A percentile compares a stretch with the other conserved stretches of the same genome.
These are phyloP conservation scores for Rhopalosiphum nymphaeae DNA, from an alignment of 2,888 invertebrate species.

Conservation along the genomic window DNA sequence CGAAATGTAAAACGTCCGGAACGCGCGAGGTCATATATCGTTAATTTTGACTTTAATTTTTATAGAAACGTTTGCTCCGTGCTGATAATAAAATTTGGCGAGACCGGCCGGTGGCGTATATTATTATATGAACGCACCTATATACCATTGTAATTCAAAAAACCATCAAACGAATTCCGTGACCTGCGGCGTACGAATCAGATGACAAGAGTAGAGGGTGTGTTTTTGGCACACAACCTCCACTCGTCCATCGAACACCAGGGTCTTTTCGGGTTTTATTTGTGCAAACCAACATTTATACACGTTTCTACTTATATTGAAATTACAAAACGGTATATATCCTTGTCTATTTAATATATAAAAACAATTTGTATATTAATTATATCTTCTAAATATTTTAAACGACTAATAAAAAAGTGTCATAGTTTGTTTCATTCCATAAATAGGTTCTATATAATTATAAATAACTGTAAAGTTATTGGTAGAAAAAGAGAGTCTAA, in stretches of 20 bases:
- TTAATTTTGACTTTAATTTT: background rate
- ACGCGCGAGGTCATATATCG: slow-evolving; percentile 9
- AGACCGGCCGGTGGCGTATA: background rate
- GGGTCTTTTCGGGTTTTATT: background rate
- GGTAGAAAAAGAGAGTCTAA: background rate
- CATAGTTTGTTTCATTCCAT: background rate
- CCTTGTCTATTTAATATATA: background rate
- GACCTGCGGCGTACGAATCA: background rate
- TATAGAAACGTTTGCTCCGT: background rate
- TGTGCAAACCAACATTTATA: background rate
- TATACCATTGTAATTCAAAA: background rate
- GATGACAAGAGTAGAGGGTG: background rate
- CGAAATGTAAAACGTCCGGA: background rate
- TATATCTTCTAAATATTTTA: background rate
- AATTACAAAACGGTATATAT: background rate
- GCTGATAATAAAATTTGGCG: background rate
- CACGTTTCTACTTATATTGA: background rate
- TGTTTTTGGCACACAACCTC: background rate
- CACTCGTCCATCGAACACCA: background rate
- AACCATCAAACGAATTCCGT: slow-evolving; percentile 2
- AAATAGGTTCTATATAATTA: background rate
- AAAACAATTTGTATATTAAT: background rate
- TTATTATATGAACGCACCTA: background rate
- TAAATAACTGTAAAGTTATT: background rate
- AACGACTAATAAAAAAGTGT: background rate